phyloP scores from a whole-genome alignment of 2,888 invertebrate genomes.

The Merodon equestris region DNA sequence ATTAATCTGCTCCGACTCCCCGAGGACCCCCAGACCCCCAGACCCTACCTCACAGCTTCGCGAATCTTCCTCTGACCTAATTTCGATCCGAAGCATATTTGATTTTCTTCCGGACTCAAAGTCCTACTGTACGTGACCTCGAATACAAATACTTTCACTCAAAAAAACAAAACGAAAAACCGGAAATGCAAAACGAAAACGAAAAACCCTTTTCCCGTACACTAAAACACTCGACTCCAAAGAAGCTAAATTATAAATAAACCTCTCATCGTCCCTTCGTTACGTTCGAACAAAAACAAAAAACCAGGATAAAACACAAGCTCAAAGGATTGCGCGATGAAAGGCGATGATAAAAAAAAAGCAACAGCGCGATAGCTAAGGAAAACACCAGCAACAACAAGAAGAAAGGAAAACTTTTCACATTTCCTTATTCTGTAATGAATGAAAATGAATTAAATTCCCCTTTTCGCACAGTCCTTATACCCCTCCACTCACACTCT shows the following conservation, averaged over 20 bases:
- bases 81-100: constrained; percentile 15
- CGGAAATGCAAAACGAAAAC: no score
- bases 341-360: no score
- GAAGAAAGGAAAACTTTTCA: constrained; percentile 56
- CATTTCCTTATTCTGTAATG: constrained; percentile 54
- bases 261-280: constrained; percentile 20
- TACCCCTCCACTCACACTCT: background rate
- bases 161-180: constrained; percentile 9
- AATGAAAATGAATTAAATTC: constrained; percentile 63
- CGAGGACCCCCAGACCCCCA: no score
- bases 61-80: constrained; percentile 24
- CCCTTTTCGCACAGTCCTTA: constrained; percentile 7
- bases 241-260: constrained; percentile 50
- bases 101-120: background rate
- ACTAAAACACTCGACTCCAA: constrained; percentile 27
- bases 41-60: no score
- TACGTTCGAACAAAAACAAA: constrained; percentile 13
- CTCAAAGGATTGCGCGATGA: background rate
- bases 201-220: constrained; percentile 11
- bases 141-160: constrained; percentile 44
- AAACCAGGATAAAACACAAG: constrained; percentile 31
- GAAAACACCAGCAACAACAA: constrained; percentile 10
- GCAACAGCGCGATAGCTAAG: background rate
- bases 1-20: no score
- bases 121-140: constrained; percentile 45